Conservation (phyloP, 2,113 vertebrate genomes). For the Gymnorhina tibicen region DNA sequence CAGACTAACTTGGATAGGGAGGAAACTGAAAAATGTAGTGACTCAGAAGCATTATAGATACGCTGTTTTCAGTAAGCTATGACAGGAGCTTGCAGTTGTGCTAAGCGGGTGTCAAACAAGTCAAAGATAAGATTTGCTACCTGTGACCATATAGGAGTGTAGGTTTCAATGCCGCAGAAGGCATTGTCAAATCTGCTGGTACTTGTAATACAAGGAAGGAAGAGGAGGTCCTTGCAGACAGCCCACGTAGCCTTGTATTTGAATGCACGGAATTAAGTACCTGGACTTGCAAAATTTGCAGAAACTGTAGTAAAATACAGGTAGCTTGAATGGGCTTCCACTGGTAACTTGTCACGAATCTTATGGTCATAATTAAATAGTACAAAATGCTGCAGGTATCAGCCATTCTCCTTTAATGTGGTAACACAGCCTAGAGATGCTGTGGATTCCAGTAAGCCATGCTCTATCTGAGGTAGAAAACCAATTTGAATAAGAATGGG, state of each 20-base stretch:
- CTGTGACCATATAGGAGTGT: not conserved
- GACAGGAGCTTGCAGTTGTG: not conserved
- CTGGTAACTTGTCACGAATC: not conserved
- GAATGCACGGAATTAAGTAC: not conserved
- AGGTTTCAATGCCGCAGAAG: not conserved
- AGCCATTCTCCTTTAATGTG: not conserved
- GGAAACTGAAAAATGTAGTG: not conserved
- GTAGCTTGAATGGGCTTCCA: not conserved
- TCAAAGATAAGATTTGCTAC: not conserved
- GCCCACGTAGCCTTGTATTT: not conserved
- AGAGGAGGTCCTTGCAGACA: not conserved
- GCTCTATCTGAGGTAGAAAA: not conserved
- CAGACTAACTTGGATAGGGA: not conserved
- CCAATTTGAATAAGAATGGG: slow-evolving; percentile 9
- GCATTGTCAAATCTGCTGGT: not conserved
- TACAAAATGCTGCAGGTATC: not conserved
- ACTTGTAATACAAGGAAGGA: not conserved
- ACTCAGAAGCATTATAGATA: not conserved
- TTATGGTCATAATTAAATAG: not conserved
- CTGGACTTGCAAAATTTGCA: not conserved
- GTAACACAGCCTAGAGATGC: not conserved
- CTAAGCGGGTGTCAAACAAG: not conserved
- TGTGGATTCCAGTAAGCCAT: not conserved
- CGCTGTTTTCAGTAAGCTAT: not conserved
- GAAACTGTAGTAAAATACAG: not conserved